Evolutionary conservation across 2,888 invertebrate genomes (phyloP), one percentile per base, ranked within the genome.

Genomic region (Cylindroiulus punctatus): DNA sequence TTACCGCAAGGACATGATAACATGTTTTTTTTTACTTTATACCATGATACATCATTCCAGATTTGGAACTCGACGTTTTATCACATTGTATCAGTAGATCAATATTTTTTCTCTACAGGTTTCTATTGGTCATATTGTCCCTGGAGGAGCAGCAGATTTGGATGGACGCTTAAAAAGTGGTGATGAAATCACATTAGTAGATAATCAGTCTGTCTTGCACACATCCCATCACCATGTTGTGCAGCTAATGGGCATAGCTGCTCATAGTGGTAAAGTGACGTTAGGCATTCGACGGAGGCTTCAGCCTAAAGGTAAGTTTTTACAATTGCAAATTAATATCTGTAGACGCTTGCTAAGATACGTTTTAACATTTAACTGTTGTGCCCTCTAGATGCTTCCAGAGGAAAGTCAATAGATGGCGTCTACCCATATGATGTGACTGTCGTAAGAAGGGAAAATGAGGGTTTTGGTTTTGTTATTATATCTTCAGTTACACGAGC

Each of bases 381-480:
- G 12, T 26, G 26, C 12, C 65, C 26, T n/a, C 17, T 76, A 76
- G 84, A 84, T 84, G 47, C 36, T 84, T 32, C 57, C 57, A 42
- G 52, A 84, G 57, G 52, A 22, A 84, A 84, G 30, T n/a, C 84
- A 26, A 42, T 40, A 44, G 86, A 86, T 82, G 88, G 88, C 84
- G 87, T 87, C 17, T 91, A 93, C 90, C 97, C 98, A 0, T 98
- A 98, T 90, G 97, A 98, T 91, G 97, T 99, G 5, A 95, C 96
- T 0, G 96, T 99, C 0, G 95, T 95, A 87, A 93, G 98, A 85
- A 94, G 94, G 90, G 98, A 98, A 90, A 96, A 95, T 88, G 99
- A 99, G 91, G 99, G 99, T 5, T 99, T 99, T 91, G 99, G 99
- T 17, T 99, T 99, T 91, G 98, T 99, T 84, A 98, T 99, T 89